These are phyloP conservation scores for Tribolium freemani DNA, from an alignment of 2,888 invertebrate genomes.

Conservation along the genomic window DNA sequence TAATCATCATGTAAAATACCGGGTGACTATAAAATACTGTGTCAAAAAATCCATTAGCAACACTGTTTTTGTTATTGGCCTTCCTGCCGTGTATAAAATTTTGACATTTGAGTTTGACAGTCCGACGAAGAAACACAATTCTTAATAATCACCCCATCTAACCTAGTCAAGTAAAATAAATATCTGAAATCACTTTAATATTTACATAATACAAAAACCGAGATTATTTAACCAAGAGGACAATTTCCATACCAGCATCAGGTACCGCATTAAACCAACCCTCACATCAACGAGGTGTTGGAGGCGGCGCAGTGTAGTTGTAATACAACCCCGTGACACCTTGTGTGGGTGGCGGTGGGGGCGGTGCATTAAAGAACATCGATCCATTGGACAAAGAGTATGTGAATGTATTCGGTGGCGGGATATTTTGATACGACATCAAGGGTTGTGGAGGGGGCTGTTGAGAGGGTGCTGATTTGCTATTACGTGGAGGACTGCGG, in stretches of 20 bases:
- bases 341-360: constrained; percentile 44
- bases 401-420: constrained; percentile 48
- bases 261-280: not conserved
- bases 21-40: no score
- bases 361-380: constrained; percentile 62
- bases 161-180: constrained; percentile 5
- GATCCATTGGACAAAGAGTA: constrained; percentile 62
- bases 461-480: constrained; percentile 25
- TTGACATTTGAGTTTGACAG: no score
- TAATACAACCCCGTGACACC: constrained; percentile 53
- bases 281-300: constrained; percentile 57
- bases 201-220: constrained; percentile 16
- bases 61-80: no score
- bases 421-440: constrained; percentile 49
- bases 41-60: no score
- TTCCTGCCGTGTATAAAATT: no score
- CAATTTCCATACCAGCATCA: constrained; percentile 7
- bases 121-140: no score
- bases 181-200: not conserved
- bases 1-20: not conserved
- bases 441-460: constrained; percentile 48
- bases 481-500: constrained; percentile 40
- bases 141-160: not conserved
- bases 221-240: constrained; percentile 17
- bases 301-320: constrained; percentile 63